phyloP scores from a whole-genome alignment of 2,113 vertebrate species.

The Ciconia stormi region DNA sequence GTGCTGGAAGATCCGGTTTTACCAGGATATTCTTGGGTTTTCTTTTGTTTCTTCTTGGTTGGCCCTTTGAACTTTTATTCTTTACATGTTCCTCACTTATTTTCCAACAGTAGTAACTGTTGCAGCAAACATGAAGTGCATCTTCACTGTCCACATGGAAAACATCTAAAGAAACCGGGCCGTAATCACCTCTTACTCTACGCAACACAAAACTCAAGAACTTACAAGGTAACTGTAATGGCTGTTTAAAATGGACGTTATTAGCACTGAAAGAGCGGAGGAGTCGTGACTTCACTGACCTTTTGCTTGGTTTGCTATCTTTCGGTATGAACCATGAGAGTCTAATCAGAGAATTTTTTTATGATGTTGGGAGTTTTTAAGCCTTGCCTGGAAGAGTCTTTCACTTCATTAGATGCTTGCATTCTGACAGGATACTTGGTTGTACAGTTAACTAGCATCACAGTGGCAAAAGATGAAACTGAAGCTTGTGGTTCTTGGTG shows the following conservation, averaged over 20 bases:
- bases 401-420: accelerated
- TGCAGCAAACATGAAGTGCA: background rate
- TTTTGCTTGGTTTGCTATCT: background rate
- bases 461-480: background rate
- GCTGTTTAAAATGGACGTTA: background rate
- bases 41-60: too few species aligned
- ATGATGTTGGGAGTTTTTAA: accelerated
- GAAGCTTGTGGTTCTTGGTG: background rate
- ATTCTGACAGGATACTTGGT: background rate
- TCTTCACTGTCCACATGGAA: background rate
- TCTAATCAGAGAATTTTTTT: background rate
- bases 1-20: too few species aligned
- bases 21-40: too few species aligned
- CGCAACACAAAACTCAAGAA: background rate
- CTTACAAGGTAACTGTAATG: background rate
- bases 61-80: too few species aligned
- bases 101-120: background rate
- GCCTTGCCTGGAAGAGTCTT: background rate
- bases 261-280: background rate
- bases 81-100: too few species aligned
- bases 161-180: background rate
- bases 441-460: background rate
- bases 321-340: background rate
- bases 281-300: background rate
- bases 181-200: background rate